Conservation (phyloP, 2,888 invertebrate species). For the Octodonta nipae region DNA sequence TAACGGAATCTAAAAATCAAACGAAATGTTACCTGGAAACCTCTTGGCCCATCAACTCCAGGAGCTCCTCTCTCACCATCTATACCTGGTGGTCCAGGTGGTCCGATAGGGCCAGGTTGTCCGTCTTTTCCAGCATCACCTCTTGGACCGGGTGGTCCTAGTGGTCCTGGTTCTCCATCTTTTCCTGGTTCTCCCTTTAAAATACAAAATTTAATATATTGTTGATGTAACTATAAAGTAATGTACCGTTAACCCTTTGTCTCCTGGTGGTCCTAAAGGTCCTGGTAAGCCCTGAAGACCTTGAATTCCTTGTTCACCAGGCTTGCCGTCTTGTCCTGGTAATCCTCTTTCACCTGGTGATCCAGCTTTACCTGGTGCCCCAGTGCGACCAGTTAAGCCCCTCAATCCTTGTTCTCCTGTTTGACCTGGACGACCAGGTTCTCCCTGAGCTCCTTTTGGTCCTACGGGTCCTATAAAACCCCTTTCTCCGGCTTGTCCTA, state of each 20-base stretch:
- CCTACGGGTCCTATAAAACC: slow-evolving; percentile 54
- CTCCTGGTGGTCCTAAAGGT: slow-evolving; percentile 62
- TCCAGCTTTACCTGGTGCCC: slow-evolving; percentile 56
- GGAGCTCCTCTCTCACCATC: slow-evolving; percentile 64
- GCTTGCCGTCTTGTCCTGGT: slow-evolving; percentile 72
- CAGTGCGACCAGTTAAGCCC: slow-evolving; percentile 55
- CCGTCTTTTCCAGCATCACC: slow-evolving; percentile 72
- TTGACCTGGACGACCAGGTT: slow-evolving; percentile 45
- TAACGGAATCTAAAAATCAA: too few species aligned
- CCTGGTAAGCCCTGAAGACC: slow-evolving; percentile 72
- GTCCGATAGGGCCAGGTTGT: slow-evolving; percentile 57
- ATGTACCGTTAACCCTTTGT: slow-evolving; percentile 56
- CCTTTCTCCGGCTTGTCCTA: slow-evolving; percentile 55
- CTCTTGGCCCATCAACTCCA: slow-evolving; percentile 64
- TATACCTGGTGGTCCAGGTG: slow-evolving; percentile 56
- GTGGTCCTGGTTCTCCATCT: slow-evolving; percentile 63
- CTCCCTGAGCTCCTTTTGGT: slow-evolving; percentile 47
- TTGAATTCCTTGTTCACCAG: slow-evolving; percentile 68
- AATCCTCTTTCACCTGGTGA: slow-evolving; percentile 59
- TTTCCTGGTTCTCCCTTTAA: slow-evolving; percentile 62
- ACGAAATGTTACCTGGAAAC: slow-evolving; percentile 63
- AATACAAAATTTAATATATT: background rate
- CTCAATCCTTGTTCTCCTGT: slow-evolving; percentile 46
- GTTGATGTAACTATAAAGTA: slow-evolving; percentile 1
- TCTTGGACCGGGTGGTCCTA: slow-evolving; percentile 63